Base-by-base conservation (phyloP, 2,888 invertebrate genomes). In the Apantesis nais region DNA sequence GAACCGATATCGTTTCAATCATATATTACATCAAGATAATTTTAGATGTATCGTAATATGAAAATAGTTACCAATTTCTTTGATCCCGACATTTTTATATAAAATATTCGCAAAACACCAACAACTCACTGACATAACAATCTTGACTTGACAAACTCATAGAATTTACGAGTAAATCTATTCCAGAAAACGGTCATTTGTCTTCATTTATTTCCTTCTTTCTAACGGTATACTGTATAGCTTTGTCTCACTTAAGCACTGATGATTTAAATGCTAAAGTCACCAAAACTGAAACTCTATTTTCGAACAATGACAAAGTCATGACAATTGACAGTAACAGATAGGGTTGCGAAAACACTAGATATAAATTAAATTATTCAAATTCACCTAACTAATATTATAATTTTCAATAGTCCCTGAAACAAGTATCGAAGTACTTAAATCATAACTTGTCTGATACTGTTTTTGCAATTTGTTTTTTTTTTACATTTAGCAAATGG, bases 31-130 rank as follows among this genome's bases (percentile, higher is more conserved):
- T 68, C 14, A 19, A 9, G 16, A 31, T 16, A 55, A 19, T 41
- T 62, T 48, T 11, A 48, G 34, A 55, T n/a, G 62, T 12, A 16
- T 74, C 44, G 37, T 22, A 64, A 16, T 62, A 62, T 68, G 29
- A 63, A 66, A 65, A 74, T 68, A 61, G n/a, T 74, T 93, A 95
- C 95, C 94, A 95, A 89, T 90, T 93, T 94, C 85, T 92, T 92
- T 80, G 92, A 86, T 83, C 87, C 91, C 84, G 94, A 93, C 95
- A 93, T 94, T 86, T 84, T 86, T 83, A 72, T 22, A 19, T 37
- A 78, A 76, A 78, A 74, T 76, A 76, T 66, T 83, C 81, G 78
- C 83, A 87, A 86, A 89, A 89, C 85, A 89, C 86, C 88, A 89
- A 89, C 86, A 90, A 85, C 84, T 85, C 83, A 87, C 83, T 87